Evolutionary conservation across 2,797 vertebrate genomes (phyloP), one percentile per base, ranked within the genome.

Genomic region (Phataginus tetradactyla): DNA sequence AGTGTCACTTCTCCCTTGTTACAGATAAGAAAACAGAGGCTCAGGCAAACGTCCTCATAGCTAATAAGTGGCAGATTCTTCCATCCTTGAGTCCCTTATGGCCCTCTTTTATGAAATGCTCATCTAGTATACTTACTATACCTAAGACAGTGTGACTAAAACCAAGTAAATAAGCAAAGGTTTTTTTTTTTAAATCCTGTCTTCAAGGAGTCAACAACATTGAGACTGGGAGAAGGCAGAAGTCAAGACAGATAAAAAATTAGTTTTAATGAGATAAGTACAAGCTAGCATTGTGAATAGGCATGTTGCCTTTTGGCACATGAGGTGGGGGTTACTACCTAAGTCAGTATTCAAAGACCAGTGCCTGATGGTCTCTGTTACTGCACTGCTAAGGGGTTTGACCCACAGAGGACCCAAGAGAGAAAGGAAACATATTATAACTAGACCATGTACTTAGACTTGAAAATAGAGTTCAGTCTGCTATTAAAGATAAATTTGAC

Each of bases 401-500:
- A 80, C 53, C 13, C n/a, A 27, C 14, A 14, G 1, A 23, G 13
- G 18, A 71, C 5, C 14, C 6, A 7, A 68, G 23, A 61, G 11
- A 87, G 11, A 75, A 18, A 59, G 25, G 74, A 37, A 72, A 61
- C 23, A 39, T 21, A 74, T 8, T 71, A 29, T 57, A n/a, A 37
- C 17, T 23, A 53, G 15, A 42, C 21, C 20, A 57, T 55, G n/a
- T 51, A n/a, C 14, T 49, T 57, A 68, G 45, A 68, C 85, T 21
- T 66, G 34, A 90, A 64, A 75, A 45, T 23, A 63, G 18, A 72
- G 5, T 75, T 53, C 27, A 78, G 7, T 69, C 53, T 80, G 32
- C 37, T 57, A 66, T 64, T 90, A 59, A 77, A 90, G 42, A 95
- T 72, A 79, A 74, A 45, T 90, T 72, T 95, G 72, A 94, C 37